Percentiles rank a stretch among this genome's conserved stretches.
Evolutionary conservation across 2,797 vertebrate species (phyloP).

Genomic region (Catamblyrhynchus diadema): DNA sequence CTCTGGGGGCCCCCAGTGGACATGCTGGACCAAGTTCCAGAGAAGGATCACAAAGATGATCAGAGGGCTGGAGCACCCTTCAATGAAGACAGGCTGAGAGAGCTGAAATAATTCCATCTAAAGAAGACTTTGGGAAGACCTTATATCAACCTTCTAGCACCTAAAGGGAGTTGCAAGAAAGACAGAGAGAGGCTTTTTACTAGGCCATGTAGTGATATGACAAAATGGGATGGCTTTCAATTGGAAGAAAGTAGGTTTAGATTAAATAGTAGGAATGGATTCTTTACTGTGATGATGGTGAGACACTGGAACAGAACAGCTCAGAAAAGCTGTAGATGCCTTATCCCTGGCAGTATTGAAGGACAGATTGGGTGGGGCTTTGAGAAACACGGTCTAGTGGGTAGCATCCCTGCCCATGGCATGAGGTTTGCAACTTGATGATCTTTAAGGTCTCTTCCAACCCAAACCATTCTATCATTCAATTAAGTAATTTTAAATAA

Average conservation of each 20-base stretch:
- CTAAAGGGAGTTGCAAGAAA: not conserved
- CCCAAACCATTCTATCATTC: not conserved
- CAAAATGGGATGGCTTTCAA: not conserved
- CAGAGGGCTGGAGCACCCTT: not conserved
- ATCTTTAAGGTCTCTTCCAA: not conserved
- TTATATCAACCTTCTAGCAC: not conserved
- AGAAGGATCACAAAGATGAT: not conserved
- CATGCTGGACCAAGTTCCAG: not conserved
- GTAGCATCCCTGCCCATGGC: too few species aligned
- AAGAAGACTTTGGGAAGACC: not conserved
- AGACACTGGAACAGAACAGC: not conserved
- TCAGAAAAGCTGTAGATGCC: not conserved
- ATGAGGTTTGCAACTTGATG: not conserved
- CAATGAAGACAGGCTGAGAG: not conserved
- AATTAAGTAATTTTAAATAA: not conserved
- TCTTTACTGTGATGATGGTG: not conserved
- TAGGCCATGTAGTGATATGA: too few species aligned
- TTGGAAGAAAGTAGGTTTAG: not conserved
- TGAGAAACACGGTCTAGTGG: not conserved
- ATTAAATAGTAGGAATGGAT: not conserved
- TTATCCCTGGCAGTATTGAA: not conserved
- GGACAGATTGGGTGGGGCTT: not conserved
- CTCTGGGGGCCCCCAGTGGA: too few species aligned
- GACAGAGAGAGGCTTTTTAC: not conserved
- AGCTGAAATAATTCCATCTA: not conserved